Percentiles rank a stretch among this genome's conserved stretches.
Evolutionary conservation across 2,888 invertebrate genomes (phyloP).

Genomic region (Pachydiplax longipennis): DNA sequence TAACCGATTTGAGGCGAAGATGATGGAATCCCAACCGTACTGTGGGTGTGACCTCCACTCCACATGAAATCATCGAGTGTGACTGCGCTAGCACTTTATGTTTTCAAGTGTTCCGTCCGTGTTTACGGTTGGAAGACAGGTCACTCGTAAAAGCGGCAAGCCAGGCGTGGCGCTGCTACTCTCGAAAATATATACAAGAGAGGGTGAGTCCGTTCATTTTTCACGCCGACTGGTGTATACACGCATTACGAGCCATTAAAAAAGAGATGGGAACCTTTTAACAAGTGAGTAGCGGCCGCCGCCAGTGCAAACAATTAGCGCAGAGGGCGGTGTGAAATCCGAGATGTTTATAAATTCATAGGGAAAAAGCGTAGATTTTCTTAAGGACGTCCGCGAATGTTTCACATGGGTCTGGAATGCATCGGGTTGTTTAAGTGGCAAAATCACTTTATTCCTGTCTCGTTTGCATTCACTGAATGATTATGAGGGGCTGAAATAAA

Average conservation of each 20-base stretch:
- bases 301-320: neutral
- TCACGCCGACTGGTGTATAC: neutral
- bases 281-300: neutral
- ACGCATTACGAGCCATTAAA: neutral
- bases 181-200: neutral
- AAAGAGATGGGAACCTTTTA: neutral
- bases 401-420: too few relatives aligned
- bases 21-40: too few relatives aligned
- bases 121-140: neutral
- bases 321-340: neutral
- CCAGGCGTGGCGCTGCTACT: neutral
- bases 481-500: too few relatives aligned
- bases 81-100: neutral
- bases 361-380: neutral
- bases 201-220: neutral
- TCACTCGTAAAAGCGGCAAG: neutral
- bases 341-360: neutral
- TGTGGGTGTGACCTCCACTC: too few relatives aligned
- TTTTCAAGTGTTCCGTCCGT: neutral
- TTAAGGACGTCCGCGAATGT: too few relatives aligned
- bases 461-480: too few relatives aligned
- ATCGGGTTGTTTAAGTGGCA: too few relatives aligned
- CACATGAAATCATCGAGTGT: neutral
- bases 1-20: too few relatives aligned
- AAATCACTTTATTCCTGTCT: too few relatives aligned